These are phyloP conservation scores for Apeira syringaria DNA, from an alignment of 2,888 invertebrate species.

Conservation along the genomic window DNA sequence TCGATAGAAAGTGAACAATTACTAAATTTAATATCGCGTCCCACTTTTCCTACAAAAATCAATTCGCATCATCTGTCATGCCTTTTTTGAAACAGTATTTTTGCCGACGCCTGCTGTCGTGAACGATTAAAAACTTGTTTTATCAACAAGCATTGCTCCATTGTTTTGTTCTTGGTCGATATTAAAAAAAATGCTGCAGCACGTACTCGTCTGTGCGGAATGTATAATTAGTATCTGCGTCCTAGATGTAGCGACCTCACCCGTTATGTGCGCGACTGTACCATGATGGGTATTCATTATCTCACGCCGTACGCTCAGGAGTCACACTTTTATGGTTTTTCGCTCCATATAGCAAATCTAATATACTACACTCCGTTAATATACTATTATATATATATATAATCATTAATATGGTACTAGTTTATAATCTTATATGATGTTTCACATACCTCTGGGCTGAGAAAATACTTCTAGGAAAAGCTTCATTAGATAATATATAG, in stretches of 20 bases:
- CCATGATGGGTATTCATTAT: slow-evolving; percentile 19
- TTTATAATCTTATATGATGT: too few species aligned
- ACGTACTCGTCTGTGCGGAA: slow-evolving; percentile 13
- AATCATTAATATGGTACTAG: too few species aligned
- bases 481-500: too few species aligned
- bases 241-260: slow-evolving; percentile 14
- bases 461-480: too few species aligned
- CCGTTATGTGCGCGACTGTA: slow-evolving; percentile 15
- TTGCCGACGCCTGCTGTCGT: slow-evolving; percentile 35
- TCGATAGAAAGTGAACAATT: slow-evolving; percentile 29
- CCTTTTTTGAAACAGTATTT: slow-evolving; percentile 30
- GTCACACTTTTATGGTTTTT: neutral
- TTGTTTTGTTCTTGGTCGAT: slow-evolving; percentile 20
- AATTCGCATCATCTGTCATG: slow-evolving; percentile 25
- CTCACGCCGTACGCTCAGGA: slow-evolving; percentile 11
- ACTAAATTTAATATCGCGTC: slow-evolving; percentile 25
- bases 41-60: slow-evolving; percentile 29
- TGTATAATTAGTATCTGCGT: slow-evolving; percentile 17
- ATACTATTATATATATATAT: too few species aligned
- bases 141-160: slow-evolving; percentile 12
- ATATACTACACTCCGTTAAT: too few species aligned
- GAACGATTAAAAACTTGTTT: slow-evolving; percentile 46
- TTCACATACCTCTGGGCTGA: too few species aligned
- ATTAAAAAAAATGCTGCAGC: slow-evolving; percentile 10
- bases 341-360: too few species aligned